Percentiles rank a stretch among this genome's conserved stretches.
Conservation (phyloP, 2,113 vertebrate species). For the Cyanistes caeruleus region DNA sequence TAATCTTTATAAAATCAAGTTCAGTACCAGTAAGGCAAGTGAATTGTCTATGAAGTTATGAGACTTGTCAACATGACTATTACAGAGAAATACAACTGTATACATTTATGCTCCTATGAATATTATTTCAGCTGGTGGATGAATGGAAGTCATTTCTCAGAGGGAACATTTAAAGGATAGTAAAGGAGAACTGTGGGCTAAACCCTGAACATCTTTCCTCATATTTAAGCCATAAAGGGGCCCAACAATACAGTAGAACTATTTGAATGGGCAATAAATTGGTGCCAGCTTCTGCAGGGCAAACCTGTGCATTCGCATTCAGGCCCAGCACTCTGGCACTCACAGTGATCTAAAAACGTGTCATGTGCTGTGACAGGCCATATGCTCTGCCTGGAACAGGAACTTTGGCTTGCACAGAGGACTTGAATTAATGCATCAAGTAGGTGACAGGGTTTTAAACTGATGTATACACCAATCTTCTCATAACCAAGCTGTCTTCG, state of each 20-base stretch:
- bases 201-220: background rate
- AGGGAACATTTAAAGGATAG: slow-evolving; percentile 23
- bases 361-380: slow-evolving; percentile 61
- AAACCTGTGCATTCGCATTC: slow-evolving; percentile 35
- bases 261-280: background rate
- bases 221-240: slow-evolving; percentile 5
- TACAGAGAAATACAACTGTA: slow-evolving; percentile 8
- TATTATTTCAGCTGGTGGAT: slow-evolving; percentile 6
- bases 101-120: slow-evolving; percentile 9
- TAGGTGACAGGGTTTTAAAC: slow-evolving; percentile 72
- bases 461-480: slow-evolving; percentile 61
- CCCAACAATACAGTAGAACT: background rate
- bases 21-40: slow-evolving; percentile 16
- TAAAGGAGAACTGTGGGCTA: slow-evolving; percentile 21
- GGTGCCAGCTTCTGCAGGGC: background rate
- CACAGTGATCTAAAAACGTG: slow-evolving; percentile 59
- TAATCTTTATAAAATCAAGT: slow-evolving; percentile 54
- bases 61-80: slow-evolving; percentile 6
- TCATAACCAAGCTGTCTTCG: slow-evolving; percentile 70
- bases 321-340: background rate
- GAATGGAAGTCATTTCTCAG: slow-evolving; percentile 36
- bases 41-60: slow-evolving; percentile 10
- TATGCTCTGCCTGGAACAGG: slow-evolving; percentile 63
- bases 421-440: slow-evolving; percentile 70
- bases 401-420: slow-evolving; percentile 59